These are phyloP conservation scores for Drosophila persimilis DNA, from an alignment of 1,140 invertebrate species.

Conservation along the genomic window DNA sequence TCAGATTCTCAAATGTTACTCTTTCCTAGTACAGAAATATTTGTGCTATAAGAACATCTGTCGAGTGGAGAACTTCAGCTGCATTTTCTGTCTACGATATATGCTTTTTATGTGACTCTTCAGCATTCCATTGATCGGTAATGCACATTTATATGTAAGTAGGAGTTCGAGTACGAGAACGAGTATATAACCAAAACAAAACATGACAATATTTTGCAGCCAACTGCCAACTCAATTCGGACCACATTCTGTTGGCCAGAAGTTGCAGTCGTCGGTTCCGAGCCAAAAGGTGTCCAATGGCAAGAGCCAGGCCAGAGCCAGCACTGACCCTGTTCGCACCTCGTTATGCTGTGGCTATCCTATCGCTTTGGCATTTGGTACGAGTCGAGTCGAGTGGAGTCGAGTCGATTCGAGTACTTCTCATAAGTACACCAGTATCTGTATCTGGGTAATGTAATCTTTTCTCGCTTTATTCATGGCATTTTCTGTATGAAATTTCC, in stretches of 20 bases:
- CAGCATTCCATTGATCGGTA: no score
- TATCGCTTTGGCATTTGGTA: constrained; percentile 46
- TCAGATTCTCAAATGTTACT: rapidly evolving
- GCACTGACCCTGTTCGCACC: constrained; percentile 69
- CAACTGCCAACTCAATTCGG: constrained; percentile 18
- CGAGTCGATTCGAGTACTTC: no score
- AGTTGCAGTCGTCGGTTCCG: neutral
- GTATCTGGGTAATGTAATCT: constrained; percentile 31
- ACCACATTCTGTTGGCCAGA: constrained; percentile 36
- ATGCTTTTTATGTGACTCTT: no score
- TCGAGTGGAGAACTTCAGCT: no score
- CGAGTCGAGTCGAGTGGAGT: neutral
- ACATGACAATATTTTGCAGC: neutral
- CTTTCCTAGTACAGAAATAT: no score
- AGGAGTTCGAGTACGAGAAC: no score
- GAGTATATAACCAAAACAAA: no score
- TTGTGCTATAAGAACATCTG: no score
- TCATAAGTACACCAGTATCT: constrained; percentile 20
- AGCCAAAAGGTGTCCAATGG: constrained; percentile 16
- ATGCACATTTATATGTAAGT: no score
- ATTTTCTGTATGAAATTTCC: constrained; percentile 66
- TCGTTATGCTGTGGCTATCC: constrained; percentile 38
- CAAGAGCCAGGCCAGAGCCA: constrained; percentile 10
- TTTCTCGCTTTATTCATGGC: constrained; percentile 42
- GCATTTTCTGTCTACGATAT: no score